Evolutionary conservation across 2,797 vertebrate species (phyloP), one percentile per base, ranked within the genome.

Genomic region (Taeniopygia guttata): DNA sequence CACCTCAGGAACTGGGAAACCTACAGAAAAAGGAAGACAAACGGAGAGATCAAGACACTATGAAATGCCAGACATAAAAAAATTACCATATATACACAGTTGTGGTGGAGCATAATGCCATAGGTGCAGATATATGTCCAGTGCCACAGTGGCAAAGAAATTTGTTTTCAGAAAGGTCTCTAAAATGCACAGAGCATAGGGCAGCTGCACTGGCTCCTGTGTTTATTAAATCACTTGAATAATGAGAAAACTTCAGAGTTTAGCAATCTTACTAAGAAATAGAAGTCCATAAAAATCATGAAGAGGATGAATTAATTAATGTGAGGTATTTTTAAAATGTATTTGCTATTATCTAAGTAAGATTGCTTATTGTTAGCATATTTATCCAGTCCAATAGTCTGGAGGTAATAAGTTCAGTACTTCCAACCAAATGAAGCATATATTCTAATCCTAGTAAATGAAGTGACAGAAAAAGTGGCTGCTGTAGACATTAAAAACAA

Each of bases 1-100:
- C 98, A 99, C 99, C 98, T 99, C 99, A 97, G 99, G 99, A 99
- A 99, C 98, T 98, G 99, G 99, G 96, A 97, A 98, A 98, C 99
- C 99, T 99, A 77, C 11, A 87, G 54, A 19, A 18, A 19, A 82
- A 58, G 2, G 51, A 34, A 45, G 14, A 48, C 11, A 69, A 36
- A 78, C 22, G n/a, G 88, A 77, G 88, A 77, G 21, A 90, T 16
- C 13, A 30, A 29, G n/a, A 30, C 9, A 27, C 81, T 48, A 67
- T 7, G 34, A 66, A 82, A 43, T 40, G 8, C 21, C 36, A 56
- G 20, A 48, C 18, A 34, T 9, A 21, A 52, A 73, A 73, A 64
- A 68, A 49, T 32, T 34, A 36, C 12, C 30, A 21, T 0, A 0
- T 9, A 34, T 16, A 20, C 16, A 5, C 12, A 23, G 40, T n/a